Evolutionary conservation across 2,113 vertebrate genomes (phyloP), one percentile per base, ranked within the genome.

Genomic region (Rhineura floridana): DNA sequence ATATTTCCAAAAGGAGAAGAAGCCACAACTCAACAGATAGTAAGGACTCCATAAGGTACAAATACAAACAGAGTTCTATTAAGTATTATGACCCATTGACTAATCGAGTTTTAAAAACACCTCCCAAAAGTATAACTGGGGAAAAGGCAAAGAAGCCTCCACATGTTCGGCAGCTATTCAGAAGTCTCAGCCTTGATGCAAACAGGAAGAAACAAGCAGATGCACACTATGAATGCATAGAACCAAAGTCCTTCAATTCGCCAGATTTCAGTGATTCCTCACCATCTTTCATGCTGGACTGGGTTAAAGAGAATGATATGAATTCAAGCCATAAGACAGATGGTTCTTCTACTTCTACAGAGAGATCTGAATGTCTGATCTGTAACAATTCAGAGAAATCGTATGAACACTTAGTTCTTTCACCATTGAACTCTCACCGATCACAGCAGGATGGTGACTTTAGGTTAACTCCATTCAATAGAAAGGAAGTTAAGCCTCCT

Each of bases 1-100:
- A 91, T 12, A 42, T 78, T 84, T 92, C 93, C 59, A 94, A 95
- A 93, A 93, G 83, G 63, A 96, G 95, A 81, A 96, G 96, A 86
- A 97, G 93, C 75, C 90, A 42, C 25, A 95, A 88, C 83, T 97
- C 95, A 21, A 90, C 90, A 46, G 96, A 96, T 0, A 95, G 95
- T 28, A 96, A 97, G 59, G 90, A 91, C 81, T 92, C 94, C 36
- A 28, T 96, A 55, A 97, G 96, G 82, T 97, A 98, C 90, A 98
- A 95, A 90, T 98, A 98, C 91, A 98, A 98, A 93, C 96, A 93
- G 7, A 96, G 96, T 84, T 96, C 97, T 65, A 88, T 98, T 33
- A 96, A 96, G 72, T 98, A 97, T 93, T 98, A 98, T 2, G 97
- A 98, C 30, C 96, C 97, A 6, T 52, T 95, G 87, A 97, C 95